Conservation (phyloP, 35 echinoderm and acorn worm genomes). For the Antedon bifida region DNA sequence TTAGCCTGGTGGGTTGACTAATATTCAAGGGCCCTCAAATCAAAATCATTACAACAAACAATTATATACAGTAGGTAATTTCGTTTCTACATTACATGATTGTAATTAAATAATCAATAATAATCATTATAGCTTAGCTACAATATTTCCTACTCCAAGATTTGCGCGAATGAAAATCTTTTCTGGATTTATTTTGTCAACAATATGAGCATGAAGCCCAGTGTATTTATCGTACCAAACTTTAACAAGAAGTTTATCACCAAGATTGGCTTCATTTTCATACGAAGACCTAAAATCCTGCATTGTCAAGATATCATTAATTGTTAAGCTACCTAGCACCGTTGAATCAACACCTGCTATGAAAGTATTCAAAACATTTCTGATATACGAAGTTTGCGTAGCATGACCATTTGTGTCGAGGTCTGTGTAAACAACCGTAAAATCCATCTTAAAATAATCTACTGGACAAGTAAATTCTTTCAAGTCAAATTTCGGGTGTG, state of each 20-base stretch:
- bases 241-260: neutral
- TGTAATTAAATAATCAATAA: too few species aligned
- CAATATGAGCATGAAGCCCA: neutral
- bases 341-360: neutral
- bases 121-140: neutral
- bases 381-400: neutral
- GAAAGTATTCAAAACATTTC: neutral
- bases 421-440: neutral
- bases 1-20: too few species aligned
- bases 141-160: neutral
- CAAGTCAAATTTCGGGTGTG: neutral
- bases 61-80: too few species aligned
- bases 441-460: neutral
- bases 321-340: neutral
- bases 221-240: neutral
- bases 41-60: too few species aligned
- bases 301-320: neutral
- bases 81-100: too few species aligned
- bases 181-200: neutral
- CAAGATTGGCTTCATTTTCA: neutral
- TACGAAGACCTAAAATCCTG: neutral
- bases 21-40: too few species aligned
- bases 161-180: neutral
- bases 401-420: neutral
- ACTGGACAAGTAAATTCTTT: neutral